These are phyloP conservation scores for Agapornis roseicollis DNA, from an alignment of 2,113 vertebrate species.

Conservation along the genomic window DNA sequence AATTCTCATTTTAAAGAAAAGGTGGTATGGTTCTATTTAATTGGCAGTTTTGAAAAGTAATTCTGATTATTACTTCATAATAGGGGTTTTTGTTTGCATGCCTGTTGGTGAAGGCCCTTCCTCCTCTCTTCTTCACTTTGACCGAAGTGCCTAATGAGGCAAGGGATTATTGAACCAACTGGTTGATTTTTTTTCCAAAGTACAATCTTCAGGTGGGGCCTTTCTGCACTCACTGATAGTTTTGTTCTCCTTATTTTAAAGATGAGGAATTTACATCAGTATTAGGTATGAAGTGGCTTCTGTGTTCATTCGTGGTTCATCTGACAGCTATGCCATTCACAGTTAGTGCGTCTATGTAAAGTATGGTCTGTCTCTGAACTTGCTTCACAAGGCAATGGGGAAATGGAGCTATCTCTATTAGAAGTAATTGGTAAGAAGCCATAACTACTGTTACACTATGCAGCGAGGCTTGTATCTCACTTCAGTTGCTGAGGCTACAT, in stretches of 20 bases:
- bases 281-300: background rate
- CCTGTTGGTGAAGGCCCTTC: background rate
- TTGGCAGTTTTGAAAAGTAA: background rate
- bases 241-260: background rate
- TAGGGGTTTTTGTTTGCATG: background rate
- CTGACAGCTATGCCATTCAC: background rate
- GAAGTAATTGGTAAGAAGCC: constrained; percentile 22
- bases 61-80: background rate
- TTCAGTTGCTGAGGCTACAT: background rate
- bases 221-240: background rate
- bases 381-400: background rate
- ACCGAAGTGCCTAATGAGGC: background rate
- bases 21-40: background rate
- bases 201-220: background rate
- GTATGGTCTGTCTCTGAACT: background rate
- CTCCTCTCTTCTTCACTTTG: background rate
- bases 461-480: background rate
- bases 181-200: background rate
- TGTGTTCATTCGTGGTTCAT: background rate
- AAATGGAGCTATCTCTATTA: background rate
- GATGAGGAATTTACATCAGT: background rate
- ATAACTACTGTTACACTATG: background rate
- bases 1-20: background rate
- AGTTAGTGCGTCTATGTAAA: background rate
- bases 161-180: background rate